Percentiles rank a stretch among this genome's conserved stretches.
phyloP scores from a whole-genome alignment of 2,888 invertebrate species.

The Pollenia amentaria region DNA sequence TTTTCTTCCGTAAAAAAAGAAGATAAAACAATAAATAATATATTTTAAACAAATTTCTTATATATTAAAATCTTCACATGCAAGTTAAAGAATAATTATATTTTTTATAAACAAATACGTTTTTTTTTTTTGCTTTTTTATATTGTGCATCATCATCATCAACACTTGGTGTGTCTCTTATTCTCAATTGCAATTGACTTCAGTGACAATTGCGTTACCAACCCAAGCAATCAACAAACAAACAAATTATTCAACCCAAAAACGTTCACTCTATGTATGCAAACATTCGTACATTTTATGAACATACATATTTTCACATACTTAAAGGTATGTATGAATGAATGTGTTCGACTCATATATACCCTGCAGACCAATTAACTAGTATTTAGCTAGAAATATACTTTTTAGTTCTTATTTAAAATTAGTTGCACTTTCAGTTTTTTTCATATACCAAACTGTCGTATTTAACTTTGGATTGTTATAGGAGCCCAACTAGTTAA shows the following conservation, averaged over 20 bases:
- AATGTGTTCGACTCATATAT: too few species aligned
- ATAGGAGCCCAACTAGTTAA: too few species aligned
- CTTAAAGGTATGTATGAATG: background rate
- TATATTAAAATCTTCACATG: conserved; percentile 31
- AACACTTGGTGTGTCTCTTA: conserved; percentile 61
- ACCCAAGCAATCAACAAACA: conserved; percentile 23
- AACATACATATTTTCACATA: background rate
- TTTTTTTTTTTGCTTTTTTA: background rate
- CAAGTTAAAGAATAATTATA: background rate
- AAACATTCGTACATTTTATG: background rate
- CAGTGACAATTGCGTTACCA: conserved; percentile 65
- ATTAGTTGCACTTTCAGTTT: too few species aligned
- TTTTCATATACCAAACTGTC: too few species aligned
- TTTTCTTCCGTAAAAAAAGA: conserved; percentile 14
- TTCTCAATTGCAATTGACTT: conserved; percentile 68
- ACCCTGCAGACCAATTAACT: too few species aligned
- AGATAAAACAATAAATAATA: conserved; percentile 22
- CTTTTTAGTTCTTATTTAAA: too few species aligned
- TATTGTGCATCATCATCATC: conserved; percentile 60
- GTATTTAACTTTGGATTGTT: too few species aligned
- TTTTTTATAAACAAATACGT: conserved; percentile 27
- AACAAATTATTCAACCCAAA: conserved; percentile 49
- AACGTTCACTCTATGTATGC: conserved; percentile 17
- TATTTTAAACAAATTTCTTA: conserved; percentile 28
- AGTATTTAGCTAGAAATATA: too few species aligned